phyloP scores from a whole-genome alignment of 2,113 vertebrate genomes.

The Andinoacara biseriatus region DNA sequence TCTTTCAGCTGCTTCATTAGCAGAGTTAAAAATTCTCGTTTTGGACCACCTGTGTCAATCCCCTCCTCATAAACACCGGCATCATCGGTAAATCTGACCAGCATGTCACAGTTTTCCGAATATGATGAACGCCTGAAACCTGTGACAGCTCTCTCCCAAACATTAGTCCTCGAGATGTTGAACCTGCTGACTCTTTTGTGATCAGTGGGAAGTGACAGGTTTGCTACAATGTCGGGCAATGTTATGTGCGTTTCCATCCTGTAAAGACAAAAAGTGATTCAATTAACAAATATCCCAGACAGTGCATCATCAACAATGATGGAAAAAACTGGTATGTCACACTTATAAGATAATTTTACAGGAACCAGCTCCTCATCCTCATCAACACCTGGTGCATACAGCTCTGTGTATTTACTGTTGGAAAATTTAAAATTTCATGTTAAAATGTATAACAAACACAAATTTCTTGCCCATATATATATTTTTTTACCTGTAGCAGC shows the following conservation, averaged over 20 bases:
- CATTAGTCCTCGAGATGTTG: conserved; percentile 17
- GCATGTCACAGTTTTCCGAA: conserved; percentile 49
- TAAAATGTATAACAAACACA: neutral
- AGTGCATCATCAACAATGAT: neutral
- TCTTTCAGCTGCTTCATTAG: conserved; percentile 43
- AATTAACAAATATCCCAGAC: neutral
- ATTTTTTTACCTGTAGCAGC: no score
- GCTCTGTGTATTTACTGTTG: neutral
- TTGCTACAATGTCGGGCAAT: neutral
- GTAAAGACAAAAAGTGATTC: neutral
- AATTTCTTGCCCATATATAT: no score
- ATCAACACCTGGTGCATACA: neutral
- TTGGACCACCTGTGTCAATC: conserved; percentile 46
- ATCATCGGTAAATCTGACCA: conserved; percentile 55
- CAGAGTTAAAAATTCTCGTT: conserved; percentile 33
- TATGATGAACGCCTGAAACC: conserved; percentile 35
- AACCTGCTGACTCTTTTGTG: conserved; percentile 30
- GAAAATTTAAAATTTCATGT: neutral
- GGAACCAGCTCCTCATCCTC: neutral
- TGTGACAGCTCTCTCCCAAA: conserved; percentile 32
- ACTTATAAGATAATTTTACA: neutral
- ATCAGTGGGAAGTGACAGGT: neutral
- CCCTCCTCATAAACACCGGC: conserved; percentile 37
- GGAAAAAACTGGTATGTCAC: neutral
- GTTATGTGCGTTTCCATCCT: neutral